A percentile compares a stretch with the other conserved stretches of the same genome.
These are phyloP conservation scores for Diglossa brunneiventris DNA, from an alignment of 2,113 vertebrate genomes.

Conservation along the genomic window DNA sequence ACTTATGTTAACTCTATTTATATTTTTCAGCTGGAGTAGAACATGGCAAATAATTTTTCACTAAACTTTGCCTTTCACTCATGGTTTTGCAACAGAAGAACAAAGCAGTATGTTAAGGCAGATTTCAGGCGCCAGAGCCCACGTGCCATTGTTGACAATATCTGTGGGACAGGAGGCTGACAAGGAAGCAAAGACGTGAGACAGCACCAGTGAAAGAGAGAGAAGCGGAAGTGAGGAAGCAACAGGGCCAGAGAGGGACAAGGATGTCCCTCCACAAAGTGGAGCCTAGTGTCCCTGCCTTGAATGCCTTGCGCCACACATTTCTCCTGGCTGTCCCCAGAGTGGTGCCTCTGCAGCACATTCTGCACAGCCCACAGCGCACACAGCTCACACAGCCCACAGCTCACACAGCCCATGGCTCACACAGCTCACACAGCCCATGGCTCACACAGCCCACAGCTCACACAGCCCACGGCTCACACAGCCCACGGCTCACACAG, in stretches of 20 bases:
- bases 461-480: neutral
- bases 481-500: too few species aligned
- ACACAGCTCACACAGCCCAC: too few species aligned
- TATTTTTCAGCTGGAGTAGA: neutral
- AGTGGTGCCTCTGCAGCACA: neutral
- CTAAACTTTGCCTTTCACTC: neutral
- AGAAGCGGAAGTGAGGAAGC: neutral
- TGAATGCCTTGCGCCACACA: neutral
- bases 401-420: neutral
- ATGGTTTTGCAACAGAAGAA: neutral
- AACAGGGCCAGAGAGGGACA: rapidly evolving
- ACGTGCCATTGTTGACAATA: rapidly evolving
- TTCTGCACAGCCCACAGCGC: too few species aligned
- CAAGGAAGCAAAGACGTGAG: neutral
- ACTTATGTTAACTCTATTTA: neutral
- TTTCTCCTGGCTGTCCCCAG: neutral
- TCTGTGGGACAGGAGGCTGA: neutral
- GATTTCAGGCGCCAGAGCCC: neutral
- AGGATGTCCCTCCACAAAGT: neutral
- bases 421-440: too few species aligned
- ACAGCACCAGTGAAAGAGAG: neutral
- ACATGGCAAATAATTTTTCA: neutral
- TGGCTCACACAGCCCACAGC: rapidly evolving
- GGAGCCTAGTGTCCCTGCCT: neutral
- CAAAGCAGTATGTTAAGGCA: rapidly evolving